A percentile compares a stretch with the other conserved stretches of the same genome.
These are phyloP conservation scores for Hemitrygon akajei DNA, from an alignment of 2,797 vertebrate genomes.

Conservation along the genomic window DNA sequence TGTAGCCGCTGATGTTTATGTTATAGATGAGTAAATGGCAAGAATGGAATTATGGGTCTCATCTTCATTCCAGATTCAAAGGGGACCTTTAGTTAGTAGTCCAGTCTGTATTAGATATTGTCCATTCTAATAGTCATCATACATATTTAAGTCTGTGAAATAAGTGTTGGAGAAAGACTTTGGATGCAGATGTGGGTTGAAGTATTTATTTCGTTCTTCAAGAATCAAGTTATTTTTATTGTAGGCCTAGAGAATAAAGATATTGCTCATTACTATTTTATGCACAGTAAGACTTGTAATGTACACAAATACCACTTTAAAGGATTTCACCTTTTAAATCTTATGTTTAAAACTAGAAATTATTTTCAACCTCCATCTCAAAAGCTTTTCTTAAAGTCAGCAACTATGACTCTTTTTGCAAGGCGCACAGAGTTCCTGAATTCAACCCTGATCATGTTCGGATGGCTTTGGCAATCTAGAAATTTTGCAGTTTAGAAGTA, in stretches of 20 bases:
- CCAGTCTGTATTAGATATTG: conserved; percentile 46
- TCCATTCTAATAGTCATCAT: conserved; percentile 83
- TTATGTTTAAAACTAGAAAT: conserved; percentile 7
- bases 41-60: neutral
- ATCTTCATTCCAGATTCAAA: conserved; percentile 36
- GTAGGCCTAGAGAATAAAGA: conserved; percentile 70
- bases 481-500: neutral
- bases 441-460: neutral
- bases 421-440: neutral
- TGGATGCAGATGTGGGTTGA: conserved; percentile 88
- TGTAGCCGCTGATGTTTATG: neutral
- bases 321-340: neutral
- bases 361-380: neutral
- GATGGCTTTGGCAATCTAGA: neutral
- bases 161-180: conserved; percentile 96
- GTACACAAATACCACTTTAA: neutral
- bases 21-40: conserved; percentile 11
- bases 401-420: too few species aligned
- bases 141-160: conserved; percentile 96
- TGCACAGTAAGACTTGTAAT: neutral
- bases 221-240: conserved; percentile 98
- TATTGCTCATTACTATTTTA: conserved; percentile 2
- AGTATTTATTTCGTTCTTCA: conserved; percentile 97
- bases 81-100: conserved; percentile 36
- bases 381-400: neutral